Evolutionary conservation across 2,113 vertebrate species (phyloP).

Genomic region (Noturus placidus): DNA sequence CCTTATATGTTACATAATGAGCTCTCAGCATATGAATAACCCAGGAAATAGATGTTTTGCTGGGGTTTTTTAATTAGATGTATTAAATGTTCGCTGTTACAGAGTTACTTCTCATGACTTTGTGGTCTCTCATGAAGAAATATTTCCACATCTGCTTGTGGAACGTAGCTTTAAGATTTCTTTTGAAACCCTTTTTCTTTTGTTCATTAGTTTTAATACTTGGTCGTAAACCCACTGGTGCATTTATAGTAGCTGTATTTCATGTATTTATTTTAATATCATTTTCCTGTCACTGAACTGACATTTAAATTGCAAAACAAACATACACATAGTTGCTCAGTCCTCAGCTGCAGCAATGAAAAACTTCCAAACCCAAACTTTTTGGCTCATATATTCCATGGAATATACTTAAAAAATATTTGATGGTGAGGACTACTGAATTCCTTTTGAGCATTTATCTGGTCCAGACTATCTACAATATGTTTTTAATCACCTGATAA

Average conservation of each 20-base stretch:
- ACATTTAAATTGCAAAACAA: constrained; percentile 11
- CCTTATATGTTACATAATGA: neutral
- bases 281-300: neutral
- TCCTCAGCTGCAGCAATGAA: neutral
- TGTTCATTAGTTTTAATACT: constrained; percentile 16
- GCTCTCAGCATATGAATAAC: neutral
- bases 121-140: neutral
- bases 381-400: neutral
- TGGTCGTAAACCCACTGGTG: neutral
- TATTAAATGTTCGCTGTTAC: neutral
- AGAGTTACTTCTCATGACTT: neutral
- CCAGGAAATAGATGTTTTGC: neutral
- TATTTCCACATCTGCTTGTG: constrained; percentile 7
- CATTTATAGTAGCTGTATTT: constrained; percentile 3
- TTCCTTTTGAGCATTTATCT: neutral
- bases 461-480: neutral
- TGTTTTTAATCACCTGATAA: neutral
- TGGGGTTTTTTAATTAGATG: neutral
- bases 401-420: neutral
- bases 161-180: neutral
- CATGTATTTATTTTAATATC: neutral
- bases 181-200: neutral
- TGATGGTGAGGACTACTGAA: neutral
- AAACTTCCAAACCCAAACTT: neutral
- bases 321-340: neutral